Evolutionary conservation across 1,140 invertebrate species (phyloP), one percentile per base, ranked within the genome.

Genomic region (Lordiphosa mommai): DNA sequence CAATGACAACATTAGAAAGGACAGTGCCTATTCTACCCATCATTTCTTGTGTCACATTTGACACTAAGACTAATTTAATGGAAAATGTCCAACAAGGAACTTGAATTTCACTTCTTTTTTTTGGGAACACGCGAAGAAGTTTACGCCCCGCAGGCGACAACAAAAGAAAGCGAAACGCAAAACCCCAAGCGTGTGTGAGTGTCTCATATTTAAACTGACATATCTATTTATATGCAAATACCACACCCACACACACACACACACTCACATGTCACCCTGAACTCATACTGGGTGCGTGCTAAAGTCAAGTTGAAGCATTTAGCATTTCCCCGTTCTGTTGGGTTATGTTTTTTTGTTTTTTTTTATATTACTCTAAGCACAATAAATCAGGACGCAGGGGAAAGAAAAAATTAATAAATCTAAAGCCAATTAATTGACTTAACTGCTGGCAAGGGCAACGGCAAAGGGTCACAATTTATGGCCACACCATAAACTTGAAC

Each of bases 211-310:
- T 76, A 57, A 56, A 65, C 71, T 71, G 66, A 80, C 66, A 82
- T 55, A 80, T 80, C 76, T 80, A 80, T 80, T 80, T 82, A 82
- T 80, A 80, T 80, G 77, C 77, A 82, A 80, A 82, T 82, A 41
- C 61, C 66, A 60, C 61, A 44, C 55, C 64, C 20, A 59, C 14
- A 16, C 32, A 10, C 7, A 27, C n/a, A n/a, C n/a, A 6, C 41
- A 13, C n/a, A n/a, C n/a, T n/a, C n/a, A n/a, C n/a, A 40, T 37
- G 23, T 27, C 8, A 7, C 4, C 34, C 34, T n/a, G 27, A 20
- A 47, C 23, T 27, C 23, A 27, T 44, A 27, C 55, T 10, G 44
- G 47, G 43, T 71, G 61, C 67, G 71, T 80, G 66, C 51, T 44
- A 48, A 58, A 67, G 61, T 44, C 52, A 64, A 69, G 43, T 40